Evolutionary conservation across 30 jellyfish, hydroid and myxozoan species (phyloP).

Genomic region (Clytia hemisphaerica): DNA sequence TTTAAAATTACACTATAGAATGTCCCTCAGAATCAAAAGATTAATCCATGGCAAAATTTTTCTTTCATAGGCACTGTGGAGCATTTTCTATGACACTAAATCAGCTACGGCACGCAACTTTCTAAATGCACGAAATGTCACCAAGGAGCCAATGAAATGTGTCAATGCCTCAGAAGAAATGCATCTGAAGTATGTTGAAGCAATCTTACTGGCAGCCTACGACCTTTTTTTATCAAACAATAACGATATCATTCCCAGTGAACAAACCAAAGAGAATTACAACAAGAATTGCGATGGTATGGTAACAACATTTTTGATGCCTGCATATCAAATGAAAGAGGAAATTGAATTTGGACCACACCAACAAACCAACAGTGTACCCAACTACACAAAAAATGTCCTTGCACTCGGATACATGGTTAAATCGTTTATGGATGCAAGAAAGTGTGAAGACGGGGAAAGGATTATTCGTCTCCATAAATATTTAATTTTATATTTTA

Average conservation of each 20-base stretch:
- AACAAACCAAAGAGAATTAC: no score
- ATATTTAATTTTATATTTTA: neutral
- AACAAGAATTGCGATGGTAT: no score
- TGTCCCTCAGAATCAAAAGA: no score
- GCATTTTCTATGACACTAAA: conserved; percentile 13
- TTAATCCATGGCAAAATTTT: no score
- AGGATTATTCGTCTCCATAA: neutral
- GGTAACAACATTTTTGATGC: no score
- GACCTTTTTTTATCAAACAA: no score
- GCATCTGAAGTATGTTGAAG: conserved; percentile 10
- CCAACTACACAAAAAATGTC: no score
- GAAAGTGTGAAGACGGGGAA: conserved; percentile 15
- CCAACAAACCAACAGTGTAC: conserved; percentile 6
- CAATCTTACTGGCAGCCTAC: conserved; percentile 18
- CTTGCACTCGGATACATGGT: neutral
- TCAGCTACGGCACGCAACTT: neutral
- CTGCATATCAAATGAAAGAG: neutral
- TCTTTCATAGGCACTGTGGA: conserved; percentile 1
- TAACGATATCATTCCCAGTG: no score
- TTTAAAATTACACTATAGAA: no score
- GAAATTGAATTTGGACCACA: no score
- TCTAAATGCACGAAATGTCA: neutral
- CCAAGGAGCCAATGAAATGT: neutral
- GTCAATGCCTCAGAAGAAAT: conserved; percentile 8
- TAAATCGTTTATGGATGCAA: conserved; percentile 5